These are phyloP conservation scores for Germaria angustata DNA, from an alignment of 2,888 invertebrate species.

Conservation along the genomic window DNA sequence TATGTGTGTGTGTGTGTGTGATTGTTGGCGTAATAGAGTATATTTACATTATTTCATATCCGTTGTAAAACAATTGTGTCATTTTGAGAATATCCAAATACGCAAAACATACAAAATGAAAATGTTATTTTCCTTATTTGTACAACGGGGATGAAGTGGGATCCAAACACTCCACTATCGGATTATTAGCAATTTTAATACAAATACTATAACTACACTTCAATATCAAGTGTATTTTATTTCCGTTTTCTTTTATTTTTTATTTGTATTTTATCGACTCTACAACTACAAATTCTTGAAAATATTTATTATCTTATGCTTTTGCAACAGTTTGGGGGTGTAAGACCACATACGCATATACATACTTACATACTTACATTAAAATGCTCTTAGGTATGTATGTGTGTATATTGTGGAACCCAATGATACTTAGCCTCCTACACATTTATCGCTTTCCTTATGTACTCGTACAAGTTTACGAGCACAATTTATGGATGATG, in stretches of 20 bases:
- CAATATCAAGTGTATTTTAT: conserved; percentile 40
- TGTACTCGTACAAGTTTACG: neutral
- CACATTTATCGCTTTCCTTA: neutral
- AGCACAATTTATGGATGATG: conserved; percentile 33
- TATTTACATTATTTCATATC: conserved; percentile 57
- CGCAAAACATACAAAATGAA: conserved; percentile 61
- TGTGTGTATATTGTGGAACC: too few species aligned
- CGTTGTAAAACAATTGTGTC: conserved; percentile 62
- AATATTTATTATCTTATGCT: conserved; percentile 20
- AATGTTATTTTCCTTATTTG: conserved; percentile 60
- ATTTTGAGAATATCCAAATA: conserved; percentile 62
- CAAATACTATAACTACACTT: conserved; percentile 64
- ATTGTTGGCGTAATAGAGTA: neutral
- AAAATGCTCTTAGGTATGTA: too few species aligned
- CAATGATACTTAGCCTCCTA: neutral
- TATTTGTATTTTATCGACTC: neutral
- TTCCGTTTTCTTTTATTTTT: neutral
- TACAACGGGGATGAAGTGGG: conserved; percentile 47
- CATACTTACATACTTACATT: neutral
- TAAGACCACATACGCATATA: neutral
- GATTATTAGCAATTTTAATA: conserved; percentile 67
- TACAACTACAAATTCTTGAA: conserved; percentile 1
- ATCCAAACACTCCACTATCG: conserved; percentile 61
- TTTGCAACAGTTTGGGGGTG: neutral
- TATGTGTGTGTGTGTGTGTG: neutral